A percentile compares a stretch with the other conserved stretches of the same genome.
phyloP scores from a whole-genome alignment of 2,797 vertebrate species.

The Lerista edwardsae region DNA sequence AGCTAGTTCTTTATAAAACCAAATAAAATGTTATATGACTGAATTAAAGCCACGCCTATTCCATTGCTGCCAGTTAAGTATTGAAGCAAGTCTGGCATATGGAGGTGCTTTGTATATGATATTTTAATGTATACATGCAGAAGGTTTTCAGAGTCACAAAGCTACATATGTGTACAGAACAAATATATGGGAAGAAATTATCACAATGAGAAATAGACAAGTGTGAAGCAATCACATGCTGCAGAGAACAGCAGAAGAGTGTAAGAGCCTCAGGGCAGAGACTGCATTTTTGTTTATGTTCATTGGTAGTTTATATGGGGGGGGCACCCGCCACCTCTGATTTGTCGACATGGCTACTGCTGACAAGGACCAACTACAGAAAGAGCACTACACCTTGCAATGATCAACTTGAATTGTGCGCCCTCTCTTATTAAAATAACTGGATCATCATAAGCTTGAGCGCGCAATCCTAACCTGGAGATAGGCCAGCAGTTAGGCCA shows the following conservation, averaged over 20 bases:
- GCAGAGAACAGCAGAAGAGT: background rate
- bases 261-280: background rate
- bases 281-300: background rate
- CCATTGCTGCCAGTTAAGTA: background rate
- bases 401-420: background rate
- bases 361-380: too few species aligned
- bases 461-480: too few species aligned
- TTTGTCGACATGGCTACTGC: background rate
- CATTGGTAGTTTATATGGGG: background rate
- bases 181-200: too few species aligned
- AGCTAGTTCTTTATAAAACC: background rate
- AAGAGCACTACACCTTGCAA: background rate
- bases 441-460: background rate
- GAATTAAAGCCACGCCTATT: background rate
- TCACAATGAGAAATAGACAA: background rate
- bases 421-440: background rate
- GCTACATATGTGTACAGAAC: too few species aligned
- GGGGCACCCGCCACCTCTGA: too few species aligned
- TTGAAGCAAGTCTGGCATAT: background rate
- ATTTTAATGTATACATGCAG: background rate
- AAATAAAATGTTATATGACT: rapidly evolving
- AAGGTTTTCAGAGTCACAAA: too few species aligned
- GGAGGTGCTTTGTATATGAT: background rate
- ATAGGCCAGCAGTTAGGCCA: too few species aligned
- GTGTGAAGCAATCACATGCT: background rate